Base-by-base conservation (phyloP, 92 coral and sea anemone species). In the Porites divaricata region DNA sequence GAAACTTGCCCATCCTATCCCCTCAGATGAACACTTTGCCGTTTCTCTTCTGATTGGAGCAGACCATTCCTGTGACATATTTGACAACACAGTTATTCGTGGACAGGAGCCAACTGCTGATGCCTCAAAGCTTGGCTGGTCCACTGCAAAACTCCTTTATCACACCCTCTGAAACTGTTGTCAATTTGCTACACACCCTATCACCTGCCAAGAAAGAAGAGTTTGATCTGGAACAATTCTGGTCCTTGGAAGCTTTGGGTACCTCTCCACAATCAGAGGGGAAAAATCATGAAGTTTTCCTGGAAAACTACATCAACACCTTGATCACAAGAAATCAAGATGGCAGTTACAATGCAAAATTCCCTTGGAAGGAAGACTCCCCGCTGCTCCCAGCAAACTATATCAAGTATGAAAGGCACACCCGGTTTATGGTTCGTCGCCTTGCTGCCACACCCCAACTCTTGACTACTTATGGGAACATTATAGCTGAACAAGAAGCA, bases 51-150 rank as follows among this genome's bases (percentile, higher is more conserved):
- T 88, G 9, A 88, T 88, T 77, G 91, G 91, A 19, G 79, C 88
- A 20, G 88, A 83, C 23, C 85, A 89, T 23, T 85, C 80, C 68
- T 89, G 93, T 87, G 93, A 80, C 53, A 74, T 85, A 35, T 89
- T 89, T 10, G 41, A 89, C 15, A 70, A 89, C 45, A 72, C 86
- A 17, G 86, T 89, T 3, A 79, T 84, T 62, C n/a, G 89, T 15
- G 81, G 81, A 23, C 26, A 66, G 13, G 84, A 76, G 8, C 91
- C 91, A 52, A 88, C 91, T 17, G 85, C 91, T 9, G 64, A 83
- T 14, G 62, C 77, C 54, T 88, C 88, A n/a, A 83, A 77, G 41
- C 49, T 88, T 23, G 87, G 91, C 28, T 81, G 83, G 70, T 22
- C 70, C 70, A 0, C 28, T 66, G 49, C 70, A 66, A 24, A 66